Base-by-base conservation (phyloP, 53 echinoderm and acorn worm genomes). In the Echinarachnius parma region DNA sequence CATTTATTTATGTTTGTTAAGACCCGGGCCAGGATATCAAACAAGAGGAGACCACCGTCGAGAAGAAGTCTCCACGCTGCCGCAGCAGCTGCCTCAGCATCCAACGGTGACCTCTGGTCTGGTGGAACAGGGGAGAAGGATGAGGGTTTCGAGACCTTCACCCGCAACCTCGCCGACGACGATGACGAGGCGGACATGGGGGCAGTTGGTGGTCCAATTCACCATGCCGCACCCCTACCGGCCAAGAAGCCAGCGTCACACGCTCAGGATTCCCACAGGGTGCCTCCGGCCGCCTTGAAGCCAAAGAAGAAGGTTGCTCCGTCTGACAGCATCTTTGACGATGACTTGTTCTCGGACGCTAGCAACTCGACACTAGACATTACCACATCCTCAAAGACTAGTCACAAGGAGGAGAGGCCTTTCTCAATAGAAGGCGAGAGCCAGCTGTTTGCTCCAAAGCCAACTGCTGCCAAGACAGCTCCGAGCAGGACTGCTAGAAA, bases 21-120 rank as follows among this genome's bases (percentile, higher is more conserved):
- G 82, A 64, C 55, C 27, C 45, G 82, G 59, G 64, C 76, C 23
- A 53, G 82, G 48, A 57, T 75, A 5, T 62, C 64, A 37, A 66
- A 42, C 59, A 87, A 87, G 65, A 71, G 82, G 34, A 71, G 87
- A 42, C 83, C 87, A 22, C 87, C 87, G 21, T 82, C 82, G 7
- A 70, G 87, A 21, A 64, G 50, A 13, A 64, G 54, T 7, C 66
- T 79, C n/a, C 77, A 77, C 4, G 47, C 77, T 3, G 61, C 33
- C 5, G 74, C 74, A 8, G 55, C 74, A 19, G 35, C 66, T 28
- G 79, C 71, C 18, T 55, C 76, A 4, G 53, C 39, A 9, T 85
- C 85, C 39, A 65, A 59, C 59, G 65, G 63, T 0, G 42, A 78
- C 31, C 35, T 79, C 20, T 79, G 62, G 53, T 28, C 56, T 15